A percentile compares a stretch with the other conserved stretches of the same genome.
Evolutionary conservation across 2,113 vertebrate genomes (phyloP).

Genomic region (Scartelaos histophorus): DNA sequence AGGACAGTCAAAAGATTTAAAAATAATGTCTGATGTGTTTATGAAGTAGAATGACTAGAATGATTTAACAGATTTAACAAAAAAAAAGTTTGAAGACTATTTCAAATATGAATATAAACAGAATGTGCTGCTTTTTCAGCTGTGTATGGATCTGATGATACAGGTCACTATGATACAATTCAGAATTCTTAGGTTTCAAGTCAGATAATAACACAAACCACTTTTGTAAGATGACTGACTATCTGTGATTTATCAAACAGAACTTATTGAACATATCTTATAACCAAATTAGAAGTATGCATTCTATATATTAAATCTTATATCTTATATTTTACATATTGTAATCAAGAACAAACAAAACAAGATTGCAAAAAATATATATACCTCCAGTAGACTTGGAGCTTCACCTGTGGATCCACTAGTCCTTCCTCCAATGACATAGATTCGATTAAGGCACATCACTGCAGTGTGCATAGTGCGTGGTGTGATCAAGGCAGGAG

Average conservation of each 20-base stretch:
- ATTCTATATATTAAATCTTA: no score
- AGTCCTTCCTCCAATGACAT: conserved; percentile 92
- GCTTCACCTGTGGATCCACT: conserved; percentile 80
- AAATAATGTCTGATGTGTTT: background rate
- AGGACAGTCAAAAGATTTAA: conserved; percentile 4
- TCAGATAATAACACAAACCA: background rate
- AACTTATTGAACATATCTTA: background rate
- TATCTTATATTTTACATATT: no score
- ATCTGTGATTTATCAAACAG: background rate
- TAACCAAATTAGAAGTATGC: background rate
- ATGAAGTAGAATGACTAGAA: background rate
- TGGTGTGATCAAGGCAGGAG: conserved; percentile 86
- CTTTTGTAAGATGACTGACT: background rate
- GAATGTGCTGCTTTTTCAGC: background rate
- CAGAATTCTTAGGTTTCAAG: background rate
- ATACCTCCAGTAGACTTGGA: conserved; percentile 82
- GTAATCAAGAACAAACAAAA: background rate
- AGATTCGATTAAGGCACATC: conserved; percentile 84
- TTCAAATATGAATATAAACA: background rate
- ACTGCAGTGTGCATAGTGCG: conserved; percentile 94
- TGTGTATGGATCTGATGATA: background rate
- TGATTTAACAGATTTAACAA: background rate
- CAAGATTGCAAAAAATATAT: background rate
- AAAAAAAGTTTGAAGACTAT: background rate
- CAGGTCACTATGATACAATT: no score